A percentile compares a stretch with the other conserved stretches of the same genome.
Evolutionary conservation across 2,797 vertebrate genomes (phyloP).

Genomic region (Sebastes itinus): DNA sequence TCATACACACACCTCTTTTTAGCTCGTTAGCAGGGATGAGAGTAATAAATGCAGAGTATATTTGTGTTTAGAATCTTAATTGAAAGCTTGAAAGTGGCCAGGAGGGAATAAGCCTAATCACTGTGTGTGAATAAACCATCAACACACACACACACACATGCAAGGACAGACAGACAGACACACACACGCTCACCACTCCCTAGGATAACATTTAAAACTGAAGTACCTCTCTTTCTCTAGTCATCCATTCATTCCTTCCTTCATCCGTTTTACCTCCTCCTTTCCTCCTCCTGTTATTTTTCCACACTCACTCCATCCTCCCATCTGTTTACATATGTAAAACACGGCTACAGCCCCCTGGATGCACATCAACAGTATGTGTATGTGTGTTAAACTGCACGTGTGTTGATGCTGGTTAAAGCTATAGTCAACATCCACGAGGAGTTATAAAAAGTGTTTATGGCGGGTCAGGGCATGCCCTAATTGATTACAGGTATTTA

Average conservation of each 20-base stretch:
- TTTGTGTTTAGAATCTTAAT: constrained; percentile 96
- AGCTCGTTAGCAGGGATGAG: constrained; percentile 72
- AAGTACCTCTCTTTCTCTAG: constrained; percentile 35
- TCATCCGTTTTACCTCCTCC: background rate
- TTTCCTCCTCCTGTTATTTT: constrained; percentile 6
- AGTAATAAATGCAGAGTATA: constrained; percentile 84
- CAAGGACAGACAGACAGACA: background rate
- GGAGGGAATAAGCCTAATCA: constrained; percentile 94
- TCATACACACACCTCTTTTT: constrained; percentile 59
- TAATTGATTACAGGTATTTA: constrained; percentile 62
- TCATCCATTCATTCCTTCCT: background rate
- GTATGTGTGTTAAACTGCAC: constrained; percentile 7
- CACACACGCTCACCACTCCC: constrained; percentile 24
- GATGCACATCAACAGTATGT: constrained; percentile 44
- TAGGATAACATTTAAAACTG: constrained; percentile 52
- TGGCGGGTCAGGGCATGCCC: constrained; percentile 34
- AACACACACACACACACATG: constrained; percentile 42
- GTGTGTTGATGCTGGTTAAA: constrained; percentile 28
- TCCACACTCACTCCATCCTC: constrained; percentile 15
- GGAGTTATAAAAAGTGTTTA: constrained; percentile 57
- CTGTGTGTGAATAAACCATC: constrained; percentile 86
- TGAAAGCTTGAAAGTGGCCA: constrained; percentile 92
- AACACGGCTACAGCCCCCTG: constrained; percentile 53
- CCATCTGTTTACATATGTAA: constrained; percentile 65
- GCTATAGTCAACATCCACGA: constrained; percentile 32